Base-by-base conservation (phyloP, 2,888 invertebrate genomes). In the Polyommatus icarus region DNA sequence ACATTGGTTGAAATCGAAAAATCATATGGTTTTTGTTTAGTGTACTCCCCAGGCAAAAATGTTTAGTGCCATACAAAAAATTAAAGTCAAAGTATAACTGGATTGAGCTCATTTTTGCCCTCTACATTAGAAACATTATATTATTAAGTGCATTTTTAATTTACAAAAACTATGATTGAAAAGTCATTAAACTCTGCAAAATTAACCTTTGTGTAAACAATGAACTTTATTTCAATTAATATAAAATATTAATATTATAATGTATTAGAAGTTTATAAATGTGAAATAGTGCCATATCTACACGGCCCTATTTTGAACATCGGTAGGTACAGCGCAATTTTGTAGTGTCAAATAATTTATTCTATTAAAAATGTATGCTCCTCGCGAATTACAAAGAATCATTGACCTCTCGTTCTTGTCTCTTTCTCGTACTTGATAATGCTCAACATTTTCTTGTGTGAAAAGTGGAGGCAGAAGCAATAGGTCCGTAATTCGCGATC, bases 251-350 rank as follows among this genome's bases (percentile, higher is more conserved):
- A 15, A 75, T 50, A 75, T 75, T 75, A 79, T 78, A 50, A 50
- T 79, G 76, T 79, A 77, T 20, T 73, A 50, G 24, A 75, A 12
- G 24, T 50, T 50, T 73, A 24, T 75, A 50, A 54, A 24, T 91
- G 92, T 91, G 92, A 91, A 90, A 86, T 84, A 87, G 91, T 92
- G 92, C 92, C 91, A 92, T 92, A 92, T 7, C 3, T 20, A 54
- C 29, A 75, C 24, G 75, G 75, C 75, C 15, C 40, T 72, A 73
- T 73, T 73, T 73, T 73, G 20, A 12, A 20, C 40, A 18, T 5
- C 67, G 29, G 15, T 32, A 29, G 67, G 67, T 67, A 67, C 29
- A 67, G 29, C 24, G 3, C 5, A 61, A 3, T 29, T 24, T 67
- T 67, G 15, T 67, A 67, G 32, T 6, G 10, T 61, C 59, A 59